Evolutionary conservation across 2,888 invertebrate genomes (phyloP), one percentile per base, ranked within the genome.

Genomic region (Eulithis testata): DNA sequence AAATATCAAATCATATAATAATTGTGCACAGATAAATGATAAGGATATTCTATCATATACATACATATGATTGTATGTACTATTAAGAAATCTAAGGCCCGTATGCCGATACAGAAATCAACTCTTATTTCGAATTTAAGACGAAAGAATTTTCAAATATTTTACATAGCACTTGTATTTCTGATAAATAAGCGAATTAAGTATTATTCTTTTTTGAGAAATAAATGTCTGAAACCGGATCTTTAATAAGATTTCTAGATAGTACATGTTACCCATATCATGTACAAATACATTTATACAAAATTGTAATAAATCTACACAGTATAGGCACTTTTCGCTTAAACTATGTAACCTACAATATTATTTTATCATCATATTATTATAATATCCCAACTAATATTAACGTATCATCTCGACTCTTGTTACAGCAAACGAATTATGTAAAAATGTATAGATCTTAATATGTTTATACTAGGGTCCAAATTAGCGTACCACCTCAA

Each of bases 301-400:
- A 49, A 49, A 47, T 12, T 47, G 47, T 47, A 14, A 47, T 14
- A 47, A 47, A 47, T 49, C 49, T 49, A 49, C 49, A 9, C 12
- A 21, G 14, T 49, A 4, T 21, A 49, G 49, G 49, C 49, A 49
- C 49, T 49, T 49, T 49, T 4, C 11, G 2, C 49, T 49, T 49
- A 49, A 9, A 21, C 21, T 11, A 49, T 47, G 2, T 49, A 21
- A 49, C 11, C 9, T 49, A 49, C 4, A 0, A 21, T 49, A 49
- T 8, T 14, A n/a, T n/a, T 0, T 4, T 40, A 8, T 7, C 3
- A 31, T 31, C 8, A n/a, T 0, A 44, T 44, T 6, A 7, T 44
- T 44, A n/a, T 11, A n/a, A 44, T n/a, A n/a, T 44, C 3, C n/a
- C 3, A 44, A 44, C n/a, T n/a, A n/a, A 11, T 44, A 44, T 44